Conservation (phyloP, 2,113 vertebrate species). For the Eptatretus burgeri region DNA sequence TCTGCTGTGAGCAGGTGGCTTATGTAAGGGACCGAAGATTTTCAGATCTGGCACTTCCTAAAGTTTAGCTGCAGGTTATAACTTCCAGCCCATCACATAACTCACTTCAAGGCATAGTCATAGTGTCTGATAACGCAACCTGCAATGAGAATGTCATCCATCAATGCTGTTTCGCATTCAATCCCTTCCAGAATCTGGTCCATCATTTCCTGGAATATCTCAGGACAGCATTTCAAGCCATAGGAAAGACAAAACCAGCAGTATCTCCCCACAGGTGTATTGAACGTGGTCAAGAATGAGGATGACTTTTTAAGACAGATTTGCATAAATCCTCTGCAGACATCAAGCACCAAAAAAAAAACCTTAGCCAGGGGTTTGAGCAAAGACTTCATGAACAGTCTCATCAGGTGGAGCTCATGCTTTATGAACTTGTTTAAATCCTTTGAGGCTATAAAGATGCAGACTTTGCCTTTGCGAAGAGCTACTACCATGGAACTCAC, state of each 20-base stretch:
- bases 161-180: neutral
- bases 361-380: neutral
- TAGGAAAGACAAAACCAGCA: neutral
- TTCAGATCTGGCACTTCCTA: too few species aligned
- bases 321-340: neutral
- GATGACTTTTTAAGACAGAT: neutral
- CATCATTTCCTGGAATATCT: neutral
- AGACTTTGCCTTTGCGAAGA: neutral
- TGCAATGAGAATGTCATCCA: constrained; percentile 1
- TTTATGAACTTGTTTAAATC: neutral
- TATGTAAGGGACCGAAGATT: too few species aligned
- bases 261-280: neutral
- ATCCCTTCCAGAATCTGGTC: neutral
- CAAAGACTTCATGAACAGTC: neutral
- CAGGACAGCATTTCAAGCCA: neutral
- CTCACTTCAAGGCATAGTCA: neutral
- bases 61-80: too few species aligned
- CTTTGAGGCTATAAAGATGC: neutral
- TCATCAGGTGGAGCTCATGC: neutral
- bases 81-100: neutral
- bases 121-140: neutral
- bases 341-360: neutral
- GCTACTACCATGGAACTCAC: too few species aligned
- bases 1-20: too few species aligned
- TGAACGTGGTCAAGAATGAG: neutral